Evolutionary conservation across 2,113 vertebrate genomes (phyloP).

Genomic region (Lagopus leucura): DNA sequence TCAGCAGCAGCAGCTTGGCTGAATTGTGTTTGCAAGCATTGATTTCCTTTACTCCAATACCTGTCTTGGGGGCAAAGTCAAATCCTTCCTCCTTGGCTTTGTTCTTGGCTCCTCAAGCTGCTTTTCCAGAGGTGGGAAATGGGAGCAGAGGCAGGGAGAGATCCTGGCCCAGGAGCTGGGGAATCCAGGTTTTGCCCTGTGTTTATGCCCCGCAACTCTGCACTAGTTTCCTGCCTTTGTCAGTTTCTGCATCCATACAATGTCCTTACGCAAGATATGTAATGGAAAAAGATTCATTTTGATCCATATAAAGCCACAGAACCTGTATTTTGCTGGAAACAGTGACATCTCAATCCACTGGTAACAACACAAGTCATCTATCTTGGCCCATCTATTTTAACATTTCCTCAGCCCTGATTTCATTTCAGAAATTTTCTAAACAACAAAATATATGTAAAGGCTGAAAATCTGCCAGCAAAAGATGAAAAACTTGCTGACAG

Average conservation of each 20-base stretch:
- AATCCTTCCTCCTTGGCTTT: neutral
- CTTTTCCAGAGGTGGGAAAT: neutral
- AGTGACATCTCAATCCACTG: rapidly evolving
- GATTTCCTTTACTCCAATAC: neutral
- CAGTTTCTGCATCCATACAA: neutral
- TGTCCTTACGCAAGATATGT: neutral
- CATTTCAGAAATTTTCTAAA: neutral
- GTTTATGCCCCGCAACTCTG: neutral
- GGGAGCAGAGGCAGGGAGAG: neutral
- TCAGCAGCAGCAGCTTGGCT: neutral
- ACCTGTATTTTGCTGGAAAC: neutral
- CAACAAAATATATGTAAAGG: neutral
- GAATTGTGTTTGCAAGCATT: neutral
- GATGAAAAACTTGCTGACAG: neutral
- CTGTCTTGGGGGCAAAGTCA: neutral
- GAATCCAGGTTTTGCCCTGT: neutral
- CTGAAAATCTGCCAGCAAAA: neutral
- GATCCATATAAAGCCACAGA: neutral
- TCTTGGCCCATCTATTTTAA: neutral
- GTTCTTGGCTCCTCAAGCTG: neutral
- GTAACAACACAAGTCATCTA: neutral
- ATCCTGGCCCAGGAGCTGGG: neutral
- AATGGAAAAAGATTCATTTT: neutral
- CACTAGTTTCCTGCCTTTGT: neutral
- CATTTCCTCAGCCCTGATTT: neutral